These are phyloP conservation scores for Halcyon smyrnensis DNA, from an alignment of 2,797 vertebrate species.

Conservation along the genomic window DNA sequence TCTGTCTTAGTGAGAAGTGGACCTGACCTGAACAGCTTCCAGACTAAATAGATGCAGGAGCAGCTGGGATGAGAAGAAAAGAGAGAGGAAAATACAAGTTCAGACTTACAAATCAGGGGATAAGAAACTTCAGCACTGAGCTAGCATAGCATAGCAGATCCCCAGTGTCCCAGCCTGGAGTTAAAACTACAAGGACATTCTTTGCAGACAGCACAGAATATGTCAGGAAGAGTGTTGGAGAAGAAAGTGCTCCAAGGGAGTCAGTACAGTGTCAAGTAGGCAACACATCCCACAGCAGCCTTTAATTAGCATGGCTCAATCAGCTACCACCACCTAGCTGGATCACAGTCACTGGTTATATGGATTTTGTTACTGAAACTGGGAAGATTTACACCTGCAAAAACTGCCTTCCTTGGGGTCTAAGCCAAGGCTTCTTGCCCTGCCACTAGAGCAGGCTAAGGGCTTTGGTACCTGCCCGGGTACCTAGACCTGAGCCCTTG, in stretches of 20 bases:
- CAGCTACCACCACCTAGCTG: not conserved
- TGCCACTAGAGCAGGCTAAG: not conserved
- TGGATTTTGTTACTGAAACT: not conserved
- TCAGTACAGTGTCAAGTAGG: not conserved
- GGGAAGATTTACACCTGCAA: not conserved
- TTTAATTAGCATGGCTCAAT: not conserved
- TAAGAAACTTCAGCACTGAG: not conserved
- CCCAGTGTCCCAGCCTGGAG: not conserved
- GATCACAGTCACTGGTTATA: not conserved
- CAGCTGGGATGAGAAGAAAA: not conserved
- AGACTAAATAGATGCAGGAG: not conserved
- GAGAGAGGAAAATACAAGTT: not conserved
- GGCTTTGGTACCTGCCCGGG: not conserved
- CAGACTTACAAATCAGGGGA: not conserved
- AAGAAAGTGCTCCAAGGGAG: not conserved
- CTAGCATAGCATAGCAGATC: not conserved
- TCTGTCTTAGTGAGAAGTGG: not conserved
- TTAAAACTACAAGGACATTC: not conserved
- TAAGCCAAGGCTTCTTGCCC: not conserved
- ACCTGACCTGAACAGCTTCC: not conserved
- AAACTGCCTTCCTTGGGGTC: not conserved
- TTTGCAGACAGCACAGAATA: not conserved
- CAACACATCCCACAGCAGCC: accelerated
- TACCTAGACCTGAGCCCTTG: not conserved
- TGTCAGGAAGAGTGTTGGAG: not conserved